A percentile compares a stretch with the other conserved stretches of the same genome.
phyloP scores from a whole-genome alignment of 2,888 invertebrate genomes.

The Oscheius sp. region DNA sequence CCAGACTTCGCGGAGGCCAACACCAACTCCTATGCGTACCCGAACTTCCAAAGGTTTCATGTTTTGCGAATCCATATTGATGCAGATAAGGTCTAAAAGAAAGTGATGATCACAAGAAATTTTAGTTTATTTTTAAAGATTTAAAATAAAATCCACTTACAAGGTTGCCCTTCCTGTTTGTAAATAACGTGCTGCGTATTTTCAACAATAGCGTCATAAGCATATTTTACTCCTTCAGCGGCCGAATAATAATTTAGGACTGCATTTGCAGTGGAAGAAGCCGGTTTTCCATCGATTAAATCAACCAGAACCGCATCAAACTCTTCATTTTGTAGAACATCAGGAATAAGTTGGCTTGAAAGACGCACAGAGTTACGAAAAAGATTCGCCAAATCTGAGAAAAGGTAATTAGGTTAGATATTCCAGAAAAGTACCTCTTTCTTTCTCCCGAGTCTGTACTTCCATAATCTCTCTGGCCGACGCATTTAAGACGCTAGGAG shows the following conservation, averaged over 20 bases:
- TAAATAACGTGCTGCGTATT: conserved; percentile 2
- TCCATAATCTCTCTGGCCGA: not conserved
- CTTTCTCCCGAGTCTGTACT: not conserved
- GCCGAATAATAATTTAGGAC: not conserved
- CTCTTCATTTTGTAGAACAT: not conserved
- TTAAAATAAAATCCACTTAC: not conserved
- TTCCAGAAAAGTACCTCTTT: not conserved
- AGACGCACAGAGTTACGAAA: conserved; percentile 11
- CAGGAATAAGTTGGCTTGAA: conserved; percentile 4
- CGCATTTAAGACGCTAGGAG: not conserved
- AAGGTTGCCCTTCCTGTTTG: not conserved
- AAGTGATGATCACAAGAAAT: too few relatives aligned
- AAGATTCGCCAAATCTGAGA: conserved; percentile 12
- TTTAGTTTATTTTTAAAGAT: too few relatives aligned
- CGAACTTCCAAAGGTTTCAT: conserved; percentile 7
- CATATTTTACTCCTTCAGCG: not conserved
- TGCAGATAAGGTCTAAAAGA: conserved; percentile 16
- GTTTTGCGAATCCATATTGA: not conserved
- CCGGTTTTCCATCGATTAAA: conserved; percentile 20
- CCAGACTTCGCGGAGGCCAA: conserved; percentile 22
- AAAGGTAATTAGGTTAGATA: not conserved
- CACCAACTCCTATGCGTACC: conserved; percentile 27
- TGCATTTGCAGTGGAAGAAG: not conserved
- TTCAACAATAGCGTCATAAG: not conserved
- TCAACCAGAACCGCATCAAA: conserved; percentile 34